phyloP scores from a whole-genome alignment of 2,113 vertebrate genomes.

The Ceyx melanurus region DNA sequence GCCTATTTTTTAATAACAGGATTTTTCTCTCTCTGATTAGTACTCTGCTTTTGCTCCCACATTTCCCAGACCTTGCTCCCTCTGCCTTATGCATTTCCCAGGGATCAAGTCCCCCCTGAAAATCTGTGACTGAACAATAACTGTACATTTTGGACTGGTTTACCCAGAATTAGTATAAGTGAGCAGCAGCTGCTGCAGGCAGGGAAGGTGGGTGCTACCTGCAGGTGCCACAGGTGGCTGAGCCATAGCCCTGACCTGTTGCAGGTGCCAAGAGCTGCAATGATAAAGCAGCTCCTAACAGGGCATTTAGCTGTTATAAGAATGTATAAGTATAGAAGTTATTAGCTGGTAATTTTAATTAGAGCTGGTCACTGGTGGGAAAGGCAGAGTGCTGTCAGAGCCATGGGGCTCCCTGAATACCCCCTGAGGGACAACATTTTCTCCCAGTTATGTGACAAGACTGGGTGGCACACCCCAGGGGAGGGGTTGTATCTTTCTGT shows the following conservation, averaged over 20 bases:
- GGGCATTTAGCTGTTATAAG: background rate
- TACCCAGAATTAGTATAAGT: background rate
- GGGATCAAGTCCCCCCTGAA: background rate
- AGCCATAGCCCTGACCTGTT: background rate
- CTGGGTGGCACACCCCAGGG: background rate
- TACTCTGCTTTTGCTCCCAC: background rate
- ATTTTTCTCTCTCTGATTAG: background rate
- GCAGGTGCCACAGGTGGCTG: background rate
- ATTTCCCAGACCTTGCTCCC: background rate
- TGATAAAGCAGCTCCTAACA: background rate
- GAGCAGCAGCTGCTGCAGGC: accelerated
- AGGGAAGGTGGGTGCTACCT: background rate
- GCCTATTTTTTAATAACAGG: background rate
- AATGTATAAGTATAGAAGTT: accelerated
- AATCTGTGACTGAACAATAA: accelerated
- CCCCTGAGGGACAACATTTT: background rate
- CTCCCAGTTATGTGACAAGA: background rate
- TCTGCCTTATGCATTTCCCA: background rate
- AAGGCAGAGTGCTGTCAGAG: background rate
- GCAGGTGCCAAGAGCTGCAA: background rate
- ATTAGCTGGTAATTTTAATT: background rate
- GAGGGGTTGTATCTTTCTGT: accelerated
- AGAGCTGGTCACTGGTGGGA: accelerated
- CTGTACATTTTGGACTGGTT: background rate
- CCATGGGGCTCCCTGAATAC: accelerated